Base-by-base conservation (phyloP, 2,888 invertebrate species). In the Augochlorella aurata region DNA sequence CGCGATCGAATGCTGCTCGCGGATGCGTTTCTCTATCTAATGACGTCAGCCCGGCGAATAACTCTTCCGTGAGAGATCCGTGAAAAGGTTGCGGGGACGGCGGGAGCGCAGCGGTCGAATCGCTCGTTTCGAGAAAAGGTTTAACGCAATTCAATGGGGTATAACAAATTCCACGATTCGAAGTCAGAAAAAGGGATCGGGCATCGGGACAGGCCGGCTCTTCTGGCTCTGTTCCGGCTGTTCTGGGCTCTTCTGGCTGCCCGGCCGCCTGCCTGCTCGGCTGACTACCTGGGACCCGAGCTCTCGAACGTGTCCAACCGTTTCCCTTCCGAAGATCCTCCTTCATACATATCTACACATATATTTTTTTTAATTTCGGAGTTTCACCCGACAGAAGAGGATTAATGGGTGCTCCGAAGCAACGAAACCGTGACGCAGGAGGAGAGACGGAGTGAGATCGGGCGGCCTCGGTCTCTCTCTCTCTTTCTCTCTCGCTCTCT, bases 331-430 rank as follows among this genome's bases (percentile, higher is more conserved):
- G 66, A 29, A 71, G 50, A 77, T 77, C 70, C 80, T 69, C 73
- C 73, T 83, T 82, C 83, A 83, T 77, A 70, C 80, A 84, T 82
- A 84, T 88, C 80, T 80, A 78, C 67, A 76, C 75, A 82, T 79
- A 76, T 87, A 86, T 88, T 87, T 89, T 88, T 90, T 90, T 91
- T 90, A 89, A 90, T 89, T 90, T 90, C 69, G 85, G 85, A 83
- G 80, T 88, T 87, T 90, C 85, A 87, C 82, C 85, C 85, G 85
- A 85, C 84, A 85, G 80, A 72, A 74, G 76, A 90, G 89, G 88
- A 91, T 91, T 92, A 92, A 91, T 91, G 89, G 86, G 84, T 84
- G 84, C 86, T 88, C 86, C 87, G 83, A 77, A 75, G 88, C 74
- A 81, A 79, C 79, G 84, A 79, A 84, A 77, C 84, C 80, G 84